These are phyloP conservation scores for Cephus rjabovi DNA, from an alignment of 2,888 invertebrate species.

Conservation along the genomic window DNA sequence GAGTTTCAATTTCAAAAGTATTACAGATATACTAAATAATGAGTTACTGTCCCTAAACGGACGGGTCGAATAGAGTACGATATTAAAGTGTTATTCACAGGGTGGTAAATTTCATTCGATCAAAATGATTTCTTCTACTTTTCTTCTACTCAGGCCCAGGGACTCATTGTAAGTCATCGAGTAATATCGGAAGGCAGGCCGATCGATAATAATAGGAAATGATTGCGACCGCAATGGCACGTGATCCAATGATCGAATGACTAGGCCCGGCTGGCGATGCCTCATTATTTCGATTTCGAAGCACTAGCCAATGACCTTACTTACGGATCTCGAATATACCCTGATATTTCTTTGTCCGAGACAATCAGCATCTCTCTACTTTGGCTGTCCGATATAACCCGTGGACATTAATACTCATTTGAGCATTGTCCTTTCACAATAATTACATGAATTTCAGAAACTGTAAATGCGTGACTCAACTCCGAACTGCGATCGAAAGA, in stretches of 20 bases:
- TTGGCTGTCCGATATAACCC: too few relatives aligned
- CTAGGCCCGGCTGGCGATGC: conserved; percentile 53
- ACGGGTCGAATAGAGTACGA: too few relatives aligned
- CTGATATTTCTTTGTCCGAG: conserved; percentile 45
- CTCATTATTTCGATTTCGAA: conserved; percentile 62
- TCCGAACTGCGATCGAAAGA: conserved; percentile 14
- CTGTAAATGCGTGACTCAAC: too few relatives aligned
- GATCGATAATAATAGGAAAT: conserved; percentile 63
- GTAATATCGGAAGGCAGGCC: conserved; percentile 41
- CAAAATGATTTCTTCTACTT: too few relatives aligned
- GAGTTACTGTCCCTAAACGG: too few relatives aligned
- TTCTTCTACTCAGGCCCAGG: background rate
- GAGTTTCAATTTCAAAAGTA: too few relatives aligned
- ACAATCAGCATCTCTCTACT: conserved; percentile 35
- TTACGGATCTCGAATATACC: background rate
- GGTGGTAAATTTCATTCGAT: too few relatives aligned
- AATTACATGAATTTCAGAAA: too few relatives aligned
- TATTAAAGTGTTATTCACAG: too few relatives aligned
- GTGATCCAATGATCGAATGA: conserved; percentile 57
- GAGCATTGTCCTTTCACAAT: too few relatives aligned
- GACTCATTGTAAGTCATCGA: conserved; percentile 39
- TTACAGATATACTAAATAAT: too few relatives aligned
- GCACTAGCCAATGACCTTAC: conserved; percentile 36
- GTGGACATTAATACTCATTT: too few relatives aligned
- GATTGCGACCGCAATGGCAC: conserved; percentile 63